These are phyloP conservation scores for Scaptomyza flava DNA, from an alignment of 2,888 invertebrate genomes.

Conservation along the genomic window DNA sequence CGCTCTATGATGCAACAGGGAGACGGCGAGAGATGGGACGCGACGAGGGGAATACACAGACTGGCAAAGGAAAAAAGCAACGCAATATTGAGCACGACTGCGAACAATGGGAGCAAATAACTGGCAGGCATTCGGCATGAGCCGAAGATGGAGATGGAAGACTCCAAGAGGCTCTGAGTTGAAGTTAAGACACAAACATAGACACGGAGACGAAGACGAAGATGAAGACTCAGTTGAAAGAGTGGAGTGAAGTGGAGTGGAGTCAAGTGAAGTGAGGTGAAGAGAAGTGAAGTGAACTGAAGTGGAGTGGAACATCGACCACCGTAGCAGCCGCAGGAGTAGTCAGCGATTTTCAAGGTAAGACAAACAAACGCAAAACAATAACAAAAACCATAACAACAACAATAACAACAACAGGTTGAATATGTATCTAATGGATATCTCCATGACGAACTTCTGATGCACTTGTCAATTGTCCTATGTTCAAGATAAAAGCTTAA, in stretches of 20 bases:
- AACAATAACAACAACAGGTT: conserved; percentile 14
- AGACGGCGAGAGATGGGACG: not conserved
- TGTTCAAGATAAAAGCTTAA: not conserved
- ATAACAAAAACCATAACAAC: conserved; percentile 7
- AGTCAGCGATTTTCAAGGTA: conserved; percentile 77
- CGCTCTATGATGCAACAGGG: not conserved
- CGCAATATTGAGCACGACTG: conserved; percentile 76
- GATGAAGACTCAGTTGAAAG: conserved; percentile 7
- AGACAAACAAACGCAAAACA: conserved; percentile 56
- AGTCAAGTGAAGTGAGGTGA: not conserved
- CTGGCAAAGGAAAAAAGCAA: conserved; percentile 33
- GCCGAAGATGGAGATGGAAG: conserved; percentile 44
- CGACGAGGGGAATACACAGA: not conserved
- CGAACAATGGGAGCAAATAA: conserved; percentile 80
- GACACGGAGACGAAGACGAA: not conserved
- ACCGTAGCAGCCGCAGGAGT: conserved; percentile 66
- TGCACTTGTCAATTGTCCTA: conserved; percentile 33
- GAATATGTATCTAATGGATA: conserved; percentile 27
- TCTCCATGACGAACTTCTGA: conserved; percentile 40
- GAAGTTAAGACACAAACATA: conserved; percentile 4
- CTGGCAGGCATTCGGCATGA: conserved; percentile 73
- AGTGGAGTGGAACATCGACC: conserved; percentile 54
- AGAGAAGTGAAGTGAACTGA: conserved; percentile 5
- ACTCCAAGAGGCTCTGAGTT: conserved; percentile 4
- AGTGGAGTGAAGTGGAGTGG: not conserved